Conservation (phyloP, 2,888 invertebrate species). For the Steinernema hermaphroditum region DNA sequence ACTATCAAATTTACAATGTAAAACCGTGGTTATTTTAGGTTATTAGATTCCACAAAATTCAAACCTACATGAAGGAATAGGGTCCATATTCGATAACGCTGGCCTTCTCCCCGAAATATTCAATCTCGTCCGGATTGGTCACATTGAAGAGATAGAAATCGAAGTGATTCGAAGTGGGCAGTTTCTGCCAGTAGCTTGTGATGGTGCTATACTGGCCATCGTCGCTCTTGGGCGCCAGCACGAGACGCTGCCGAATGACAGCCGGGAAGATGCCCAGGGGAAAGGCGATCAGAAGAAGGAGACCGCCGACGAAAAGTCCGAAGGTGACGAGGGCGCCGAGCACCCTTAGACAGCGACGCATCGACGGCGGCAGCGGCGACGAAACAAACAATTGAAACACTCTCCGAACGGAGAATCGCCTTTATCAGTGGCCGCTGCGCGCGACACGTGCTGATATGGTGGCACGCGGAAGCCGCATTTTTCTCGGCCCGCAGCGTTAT, state of each 20-base stretch:
- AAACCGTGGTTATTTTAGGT: no score
- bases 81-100: conserved; percentile 19
- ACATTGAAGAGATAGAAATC: conserved; percentile 18
- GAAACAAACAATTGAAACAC: conserved; percentile 14
- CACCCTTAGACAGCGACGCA: conserved; percentile 6
- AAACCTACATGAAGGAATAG: conserved; percentile 15
- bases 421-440: neutral
- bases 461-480: conserved; percentile 7
- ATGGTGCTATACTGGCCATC: conserved; percentile 17
- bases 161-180: neutral
- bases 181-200: neutral
- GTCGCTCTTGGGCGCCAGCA: conserved; percentile 14
- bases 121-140: conserved; percentile 10
- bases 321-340: neutral
- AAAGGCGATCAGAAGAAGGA: conserved; percentile 11
- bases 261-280: neutral
- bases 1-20: no score
- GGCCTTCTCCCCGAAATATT: neutral
- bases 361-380: neutral
- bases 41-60: no score
- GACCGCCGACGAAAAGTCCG: conserved; percentile 11
- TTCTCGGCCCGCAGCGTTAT: neutral
- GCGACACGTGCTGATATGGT: neutral
- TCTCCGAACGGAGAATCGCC: neutral
- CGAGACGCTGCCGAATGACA: neutral